A percentile compares a stretch with the other conserved stretches of the same genome.
phyloP scores from a whole-genome alignment of 2,113 vertebrate species.

The Etheostoma cragini region DNA sequence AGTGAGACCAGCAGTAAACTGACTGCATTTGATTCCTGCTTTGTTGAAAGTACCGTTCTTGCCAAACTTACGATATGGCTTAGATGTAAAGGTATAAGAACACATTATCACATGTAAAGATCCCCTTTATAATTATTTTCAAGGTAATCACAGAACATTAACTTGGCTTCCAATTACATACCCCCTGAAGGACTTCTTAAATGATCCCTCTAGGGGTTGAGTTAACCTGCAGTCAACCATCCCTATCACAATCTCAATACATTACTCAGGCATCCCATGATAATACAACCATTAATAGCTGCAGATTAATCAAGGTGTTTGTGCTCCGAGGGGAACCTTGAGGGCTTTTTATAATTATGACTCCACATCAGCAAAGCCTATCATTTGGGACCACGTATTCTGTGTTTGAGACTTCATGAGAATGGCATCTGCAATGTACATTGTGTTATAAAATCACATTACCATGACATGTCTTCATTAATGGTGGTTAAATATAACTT shows the following conservation, averaged over 20 bases:
- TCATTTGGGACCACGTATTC: conserved; percentile 48
- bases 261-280: conserved; percentile 45
- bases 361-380: conserved; percentile 28
- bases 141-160: conserved; percentile 58
- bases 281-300: conserved; percentile 55
- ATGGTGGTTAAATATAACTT: neutral
- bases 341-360: conserved; percentile 69
- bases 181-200: conserved; percentile 53
- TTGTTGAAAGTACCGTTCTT: neutral
- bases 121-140: conserved; percentile 47
- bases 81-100: neutral
- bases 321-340: conserved; percentile 58
- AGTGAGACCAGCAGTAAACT: neutral
- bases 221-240: conserved; percentile 57
- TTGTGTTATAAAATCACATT: neutral
- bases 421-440: conserved; percentile 4
- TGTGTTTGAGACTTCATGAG: conserved; percentile 14
- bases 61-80: neutral
- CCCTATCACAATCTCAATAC: conserved; percentile 48
- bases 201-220: conserved; percentile 48
- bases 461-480: neutral
- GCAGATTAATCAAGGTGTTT: conserved; percentile 72
- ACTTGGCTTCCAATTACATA: conserved; percentile 61
- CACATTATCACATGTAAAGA: conserved; percentile 17
- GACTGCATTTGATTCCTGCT: neutral